Percentiles rank a stretch among this genome's conserved stretches.
These are phyloP conservation scores for Scomber colias DNA, from an alignment of 2,113 vertebrate genomes.

Conservation along the genomic window DNA sequence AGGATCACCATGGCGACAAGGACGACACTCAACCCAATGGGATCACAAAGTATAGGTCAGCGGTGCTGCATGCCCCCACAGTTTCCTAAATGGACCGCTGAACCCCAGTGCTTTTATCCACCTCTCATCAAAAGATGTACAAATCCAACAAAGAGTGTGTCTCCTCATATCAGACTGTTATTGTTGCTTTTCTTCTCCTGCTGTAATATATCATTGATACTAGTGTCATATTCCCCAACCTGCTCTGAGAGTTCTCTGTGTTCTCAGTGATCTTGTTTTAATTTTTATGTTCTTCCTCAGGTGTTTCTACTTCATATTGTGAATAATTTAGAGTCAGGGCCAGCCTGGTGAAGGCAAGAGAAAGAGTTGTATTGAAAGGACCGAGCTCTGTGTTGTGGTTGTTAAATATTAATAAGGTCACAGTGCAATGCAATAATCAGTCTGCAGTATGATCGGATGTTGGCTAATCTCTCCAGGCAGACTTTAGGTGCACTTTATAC, in stretches of 20 bases:
- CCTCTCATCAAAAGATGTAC: constrained; percentile 26
- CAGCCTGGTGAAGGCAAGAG: constrained; percentile 49
- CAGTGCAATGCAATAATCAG: constrained; percentile 73
- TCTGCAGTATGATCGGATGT: constrained; percentile 60
- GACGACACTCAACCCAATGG: constrained; percentile 88
- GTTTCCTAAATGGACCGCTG: constrained; percentile 29
- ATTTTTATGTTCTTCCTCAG: constrained; percentile 30
- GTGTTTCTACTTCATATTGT: constrained; percentile 63
- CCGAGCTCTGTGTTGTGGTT: constrained; percentile 48
- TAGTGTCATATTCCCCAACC: not conserved
- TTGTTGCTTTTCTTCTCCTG: not conserved
- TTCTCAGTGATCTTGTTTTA: constrained; percentile 35
- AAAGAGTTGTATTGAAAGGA: constrained; percentile 67
- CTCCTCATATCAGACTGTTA: constrained; percentile 1
- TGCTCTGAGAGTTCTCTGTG: constrained; percentile 5
- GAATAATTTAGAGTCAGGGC: constrained; percentile 82
- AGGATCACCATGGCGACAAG: constrained; percentile 86
- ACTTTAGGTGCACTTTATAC: not conserved
- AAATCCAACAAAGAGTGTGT: not conserved
- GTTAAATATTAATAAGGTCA: constrained; percentile 83
- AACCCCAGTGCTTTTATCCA: constrained; percentile 9
- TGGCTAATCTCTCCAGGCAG: constrained; percentile 38
- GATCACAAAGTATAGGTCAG: constrained; percentile 93
- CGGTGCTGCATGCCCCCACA: not conserved
- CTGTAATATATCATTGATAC: not conserved